phyloP scores from a whole-genome alignment of 2,797 vertebrate genomes.

The Silurus lanzhouensis region DNA sequence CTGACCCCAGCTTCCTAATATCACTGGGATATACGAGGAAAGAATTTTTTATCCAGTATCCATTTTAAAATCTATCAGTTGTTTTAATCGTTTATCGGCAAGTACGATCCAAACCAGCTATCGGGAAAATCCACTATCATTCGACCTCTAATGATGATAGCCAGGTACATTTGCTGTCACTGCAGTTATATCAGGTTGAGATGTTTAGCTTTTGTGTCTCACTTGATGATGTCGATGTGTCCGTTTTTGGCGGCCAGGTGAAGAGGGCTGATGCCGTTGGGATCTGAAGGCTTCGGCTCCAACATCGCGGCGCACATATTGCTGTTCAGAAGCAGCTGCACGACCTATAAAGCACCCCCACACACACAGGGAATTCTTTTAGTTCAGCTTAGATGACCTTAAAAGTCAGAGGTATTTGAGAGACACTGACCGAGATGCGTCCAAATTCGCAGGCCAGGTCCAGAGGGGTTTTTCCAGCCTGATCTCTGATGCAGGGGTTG shows the following conservation, averaged over 20 bases:
- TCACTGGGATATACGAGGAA: too few species aligned
- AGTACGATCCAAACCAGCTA: too few species aligned
- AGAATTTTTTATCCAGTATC: too few species aligned
- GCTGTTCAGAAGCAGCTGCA: slow-evolving; percentile 54
- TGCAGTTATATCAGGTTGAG: not conserved
- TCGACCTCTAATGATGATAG: not conserved
- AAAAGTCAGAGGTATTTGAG: not conserved
- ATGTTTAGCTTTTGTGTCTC: slow-evolving; percentile 35
- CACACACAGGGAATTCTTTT: slow-evolving; percentile 22
- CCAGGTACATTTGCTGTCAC: not conserved
- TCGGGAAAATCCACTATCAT: too few species aligned
- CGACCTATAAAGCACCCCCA: slow-evolving; percentile 44
- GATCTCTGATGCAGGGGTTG: slow-evolving; percentile 94
- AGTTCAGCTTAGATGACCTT: not conserved
- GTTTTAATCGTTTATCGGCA: too few species aligned
- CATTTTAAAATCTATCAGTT: too few species aligned
- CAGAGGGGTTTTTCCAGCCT: slow-evolving; percentile 90
- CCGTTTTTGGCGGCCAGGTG: slow-evolving; percentile 96
- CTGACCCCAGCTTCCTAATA: too few species aligned
- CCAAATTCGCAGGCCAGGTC: slow-evolving; percentile 97
- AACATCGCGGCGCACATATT: slow-evolving; percentile 82
- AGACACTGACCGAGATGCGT: slow-evolving; percentile 85
- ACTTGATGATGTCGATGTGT: slow-evolving; percentile 98
- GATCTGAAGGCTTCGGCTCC: slow-evolving; percentile 91
- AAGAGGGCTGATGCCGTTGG: slow-evolving; percentile 92